Base-by-base conservation (phyloP, 2,888 invertebrate species). In the Eumacrocentrus americanus region DNA sequence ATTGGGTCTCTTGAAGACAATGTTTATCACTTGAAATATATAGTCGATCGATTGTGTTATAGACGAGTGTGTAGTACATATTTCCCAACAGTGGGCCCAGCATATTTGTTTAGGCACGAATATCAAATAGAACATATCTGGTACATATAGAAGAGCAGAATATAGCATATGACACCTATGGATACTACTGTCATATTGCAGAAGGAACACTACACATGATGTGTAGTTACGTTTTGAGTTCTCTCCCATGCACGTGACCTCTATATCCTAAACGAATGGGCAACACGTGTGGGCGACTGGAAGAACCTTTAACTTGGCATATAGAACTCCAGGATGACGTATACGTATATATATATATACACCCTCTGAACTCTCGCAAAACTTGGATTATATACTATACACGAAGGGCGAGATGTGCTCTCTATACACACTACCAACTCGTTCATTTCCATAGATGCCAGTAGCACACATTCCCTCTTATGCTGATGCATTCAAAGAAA, bases 51-150 rank as follows among this genome's bases (percentile, higher is more conserved):
- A n/a, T n/a, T n/a, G n/a, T n/a, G n/a, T n/a, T n/a, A n/a, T n/a
- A n/a, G n/a, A n/a, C n/a, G n/a, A n/a, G n/a, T n/a, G n/a, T n/a
- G n/a, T n/a, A n/a, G n/a, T n/a, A n/a, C n/a, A n/a, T 29, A 29
- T 29, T 29, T 29, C 29, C 29, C 9, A 50, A 12, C 37, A 64
- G 58, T 65, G 65, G 56, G 57, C 64, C 55, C 63, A 67, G 67
- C 67, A 35, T 54, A 62, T 69, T 69, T 69, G 63, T 66, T 66
- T 66, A 69, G 69, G 66, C 65, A 62, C 60, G 65, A 66, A 44
- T 44, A 42, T 25, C 44, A 54, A 54, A 54, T 44, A 44, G 20
- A 54, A 22, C 9, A 29, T 44, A 34, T 54, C 54, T 44, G 34
- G 42, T 2, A 20, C n/a, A n/a, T n/a, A n/a, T n/a, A n/a, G n/a